phyloP scores from a whole-genome alignment of 2,797 vertebrate genomes.

The Syngnathus rostellatus region DNA sequence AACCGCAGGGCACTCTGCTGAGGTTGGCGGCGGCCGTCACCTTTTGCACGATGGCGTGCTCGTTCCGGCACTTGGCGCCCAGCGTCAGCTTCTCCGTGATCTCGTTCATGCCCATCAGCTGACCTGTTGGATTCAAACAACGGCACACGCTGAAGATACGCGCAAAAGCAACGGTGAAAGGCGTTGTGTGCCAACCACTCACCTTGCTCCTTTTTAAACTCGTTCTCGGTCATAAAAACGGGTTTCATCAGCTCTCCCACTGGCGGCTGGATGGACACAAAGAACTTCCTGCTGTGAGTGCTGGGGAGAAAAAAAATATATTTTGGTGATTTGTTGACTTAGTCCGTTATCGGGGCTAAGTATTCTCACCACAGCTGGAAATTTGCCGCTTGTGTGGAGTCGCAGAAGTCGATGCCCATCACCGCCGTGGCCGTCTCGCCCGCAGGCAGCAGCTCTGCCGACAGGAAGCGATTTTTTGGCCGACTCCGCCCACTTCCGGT shows the following conservation, averaged over 20 bases:
- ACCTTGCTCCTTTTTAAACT: conserved; percentile 97
- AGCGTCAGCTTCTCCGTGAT: conserved; percentile 83
- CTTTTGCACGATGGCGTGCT: conserved; percentile 83
- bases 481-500: not conserved
- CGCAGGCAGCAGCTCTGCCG: conserved; percentile 77
- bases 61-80: conserved; percentile 70
- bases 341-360: too few species aligned
- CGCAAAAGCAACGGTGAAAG: not conserved
- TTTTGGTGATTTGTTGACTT: too few species aligned
- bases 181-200: conserved; percentile 20
- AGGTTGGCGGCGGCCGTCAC: conserved; percentile 82
- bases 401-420: conserved; percentile 97
- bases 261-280: conserved; percentile 90
- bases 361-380: conserved; percentile 90
- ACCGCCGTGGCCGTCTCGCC: conserved; percentile 75
- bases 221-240: conserved; percentile 89
- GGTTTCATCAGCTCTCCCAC: conserved; percentile 94
- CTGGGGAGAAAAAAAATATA: conserved; percentile 49
- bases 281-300: conserved; percentile 89
- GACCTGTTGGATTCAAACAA: conserved; percentile 66
- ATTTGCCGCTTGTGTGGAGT: conserved; percentile 94
- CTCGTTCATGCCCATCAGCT: conserved; percentile 96
- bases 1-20: conserved; percentile 86
- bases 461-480: not conserved
- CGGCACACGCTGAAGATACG: not conserved